Percentiles rank a stretch among this genome's conserved stretches.
These are phyloP conservation scores for Mus musculus DNA, from an alignment of 2,113 vertebrate species.

Conservation along the genomic window DNA sequence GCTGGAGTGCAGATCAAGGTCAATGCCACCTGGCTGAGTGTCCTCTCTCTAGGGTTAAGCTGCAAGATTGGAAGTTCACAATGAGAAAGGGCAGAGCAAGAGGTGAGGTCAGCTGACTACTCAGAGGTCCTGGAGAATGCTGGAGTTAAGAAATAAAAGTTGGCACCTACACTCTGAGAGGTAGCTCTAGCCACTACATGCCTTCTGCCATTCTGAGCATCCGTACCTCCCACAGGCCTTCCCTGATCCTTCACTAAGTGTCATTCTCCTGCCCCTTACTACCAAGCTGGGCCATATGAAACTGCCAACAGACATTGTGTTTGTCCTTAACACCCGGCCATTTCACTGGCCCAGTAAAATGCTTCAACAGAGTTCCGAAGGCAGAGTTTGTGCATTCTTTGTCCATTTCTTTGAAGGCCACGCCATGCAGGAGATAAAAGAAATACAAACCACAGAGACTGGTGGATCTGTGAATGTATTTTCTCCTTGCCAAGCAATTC, in stretches of 20 bases:
- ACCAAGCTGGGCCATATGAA: not conserved
- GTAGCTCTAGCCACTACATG: too few species aligned
- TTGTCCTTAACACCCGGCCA: not conserved
- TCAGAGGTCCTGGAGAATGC: accelerated
- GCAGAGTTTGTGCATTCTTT: not conserved
- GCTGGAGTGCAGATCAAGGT: conserved; percentile 20
- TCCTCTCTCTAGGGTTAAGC: not conserved
- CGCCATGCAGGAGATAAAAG: not conserved
- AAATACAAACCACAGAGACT: not conserved
- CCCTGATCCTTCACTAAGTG: too few species aligned
- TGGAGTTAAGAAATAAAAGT: accelerated
- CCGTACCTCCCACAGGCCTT: not conserved
- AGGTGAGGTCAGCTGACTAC: not conserved
- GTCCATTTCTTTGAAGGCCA: not conserved
- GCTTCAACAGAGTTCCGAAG: not conserved
- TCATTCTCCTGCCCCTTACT: not conserved
- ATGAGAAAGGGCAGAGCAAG: not conserved
- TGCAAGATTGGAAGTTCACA: not conserved
- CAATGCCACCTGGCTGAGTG: not conserved
- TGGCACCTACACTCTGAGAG: not conserved
- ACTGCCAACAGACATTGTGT: not conserved
- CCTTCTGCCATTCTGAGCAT: accelerated
- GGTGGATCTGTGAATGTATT: not conserved
- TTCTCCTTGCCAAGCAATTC: conserved; percentile 30
- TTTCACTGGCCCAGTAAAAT: not conserved